Conservation (phyloP, 2,797 vertebrate species). For the Pampus argenteus region DNA sequence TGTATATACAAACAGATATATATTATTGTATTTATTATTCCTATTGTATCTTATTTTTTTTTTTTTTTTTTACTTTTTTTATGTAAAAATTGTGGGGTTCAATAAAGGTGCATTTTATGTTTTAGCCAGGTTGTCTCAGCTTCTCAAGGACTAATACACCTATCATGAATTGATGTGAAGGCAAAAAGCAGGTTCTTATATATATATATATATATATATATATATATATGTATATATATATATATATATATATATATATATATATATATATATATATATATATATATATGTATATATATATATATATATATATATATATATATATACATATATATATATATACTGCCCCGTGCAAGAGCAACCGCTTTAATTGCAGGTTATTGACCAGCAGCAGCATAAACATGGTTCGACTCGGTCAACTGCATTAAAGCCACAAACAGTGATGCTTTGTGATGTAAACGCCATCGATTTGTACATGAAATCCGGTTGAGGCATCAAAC, state of each 20-base stretch:
- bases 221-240: neutral
- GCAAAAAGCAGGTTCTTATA: neutral
- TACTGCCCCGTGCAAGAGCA: neutral
- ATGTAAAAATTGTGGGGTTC: no score
- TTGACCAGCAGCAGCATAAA: neutral
- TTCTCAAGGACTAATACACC: neutral
- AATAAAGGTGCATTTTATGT: no score
- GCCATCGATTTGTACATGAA: neutral
- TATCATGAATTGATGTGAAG: neutral
- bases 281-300: neutral
- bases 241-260: neutral
- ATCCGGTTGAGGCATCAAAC: neutral
- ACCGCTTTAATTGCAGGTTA: neutral
- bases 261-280: neutral
- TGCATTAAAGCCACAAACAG: neutral
- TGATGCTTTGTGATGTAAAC: no score
- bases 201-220: neutral
- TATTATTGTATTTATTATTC: no score
- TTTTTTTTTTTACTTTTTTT: no score
- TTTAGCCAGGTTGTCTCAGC: no score
- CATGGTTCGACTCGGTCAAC: neutral
- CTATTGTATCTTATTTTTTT: no score
- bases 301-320: neutral
- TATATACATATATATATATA: neutral
- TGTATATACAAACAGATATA: no score